phyloP scores from a whole-genome alignment of 2,113 vertebrate species.

The Toxotes chatareus region DNA sequence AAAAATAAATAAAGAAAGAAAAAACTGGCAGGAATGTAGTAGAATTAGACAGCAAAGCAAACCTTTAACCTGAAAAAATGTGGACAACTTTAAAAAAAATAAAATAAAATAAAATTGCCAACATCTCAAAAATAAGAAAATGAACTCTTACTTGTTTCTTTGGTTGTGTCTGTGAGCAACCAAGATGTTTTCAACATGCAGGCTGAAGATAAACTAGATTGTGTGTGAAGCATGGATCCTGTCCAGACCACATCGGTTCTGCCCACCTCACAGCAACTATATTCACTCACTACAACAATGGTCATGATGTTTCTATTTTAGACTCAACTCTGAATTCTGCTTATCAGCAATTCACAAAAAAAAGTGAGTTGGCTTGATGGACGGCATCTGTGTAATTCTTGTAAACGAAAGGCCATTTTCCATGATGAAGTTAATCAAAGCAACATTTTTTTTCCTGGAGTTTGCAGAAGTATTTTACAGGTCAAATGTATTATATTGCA shows the following conservation, averaged over 20 bases:
- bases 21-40: neutral
- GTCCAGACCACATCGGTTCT: conserved; percentile 14
- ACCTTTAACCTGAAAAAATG: neutral
- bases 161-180: conserved; percentile 18
- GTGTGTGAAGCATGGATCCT: conserved; percentile 2
- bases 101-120: neutral
- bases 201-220: conserved; percentile 47
- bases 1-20: neutral
- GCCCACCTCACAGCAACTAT: conserved; percentile 34
- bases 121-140: neutral
- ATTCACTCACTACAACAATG: neutral
- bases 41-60: neutral
- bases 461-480: neutral
- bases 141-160: conserved; percentile 48
- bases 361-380: neutral
- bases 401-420: neutral
- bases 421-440: neutral
- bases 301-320: conserved; percentile 10
- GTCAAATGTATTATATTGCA: neutral
- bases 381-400: neutral
- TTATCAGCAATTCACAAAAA: conserved; percentile 18
- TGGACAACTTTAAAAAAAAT: too few species aligned
- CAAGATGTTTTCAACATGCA: conserved; percentile 27
- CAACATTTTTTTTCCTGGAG: neutral
- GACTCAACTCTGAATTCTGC: neutral